Conservation (phyloP, 2,113 vertebrate species). For the Genyomyrus donnyi region DNA sequence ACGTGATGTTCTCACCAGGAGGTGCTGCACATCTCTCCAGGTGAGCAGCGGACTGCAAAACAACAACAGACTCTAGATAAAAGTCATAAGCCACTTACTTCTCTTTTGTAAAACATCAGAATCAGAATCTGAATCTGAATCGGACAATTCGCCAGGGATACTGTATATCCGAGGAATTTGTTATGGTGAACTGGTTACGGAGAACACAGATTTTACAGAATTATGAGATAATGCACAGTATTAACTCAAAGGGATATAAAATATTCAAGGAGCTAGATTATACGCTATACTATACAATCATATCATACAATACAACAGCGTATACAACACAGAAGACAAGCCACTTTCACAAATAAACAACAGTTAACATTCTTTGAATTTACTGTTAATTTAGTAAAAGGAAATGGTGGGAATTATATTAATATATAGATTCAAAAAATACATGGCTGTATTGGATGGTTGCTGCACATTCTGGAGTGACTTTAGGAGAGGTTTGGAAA, state of each 20-base stretch:
- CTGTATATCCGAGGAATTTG: neutral
- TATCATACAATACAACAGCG: neutral
- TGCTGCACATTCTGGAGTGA: too few species aligned
- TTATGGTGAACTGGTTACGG: neutral
- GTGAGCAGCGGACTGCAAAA: constrained; percentile 80
- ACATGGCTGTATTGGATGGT: too few species aligned
- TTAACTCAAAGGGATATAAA: neutral
- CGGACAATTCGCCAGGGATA: neutral
- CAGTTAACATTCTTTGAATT: neutral
- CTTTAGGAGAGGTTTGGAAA: too few species aligned
- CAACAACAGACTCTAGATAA: neutral
- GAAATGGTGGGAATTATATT: neutral
- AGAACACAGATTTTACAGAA: neutral
- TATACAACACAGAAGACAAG: neutral
- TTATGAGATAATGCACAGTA: neutral
- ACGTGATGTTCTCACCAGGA: constrained; percentile 87
- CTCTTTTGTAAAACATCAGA: neutral
- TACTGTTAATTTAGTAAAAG: neutral
- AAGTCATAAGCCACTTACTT: neutral
- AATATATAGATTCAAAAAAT: neutral
- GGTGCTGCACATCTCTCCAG: constrained; percentile 96
- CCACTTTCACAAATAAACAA: neutral
- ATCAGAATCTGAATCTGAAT: neutral
- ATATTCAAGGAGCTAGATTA: neutral
- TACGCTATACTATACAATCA: neutral